Base-by-base conservation (phyloP, 2,888 invertebrate genomes). In the Hyposoter didymator region DNA sequence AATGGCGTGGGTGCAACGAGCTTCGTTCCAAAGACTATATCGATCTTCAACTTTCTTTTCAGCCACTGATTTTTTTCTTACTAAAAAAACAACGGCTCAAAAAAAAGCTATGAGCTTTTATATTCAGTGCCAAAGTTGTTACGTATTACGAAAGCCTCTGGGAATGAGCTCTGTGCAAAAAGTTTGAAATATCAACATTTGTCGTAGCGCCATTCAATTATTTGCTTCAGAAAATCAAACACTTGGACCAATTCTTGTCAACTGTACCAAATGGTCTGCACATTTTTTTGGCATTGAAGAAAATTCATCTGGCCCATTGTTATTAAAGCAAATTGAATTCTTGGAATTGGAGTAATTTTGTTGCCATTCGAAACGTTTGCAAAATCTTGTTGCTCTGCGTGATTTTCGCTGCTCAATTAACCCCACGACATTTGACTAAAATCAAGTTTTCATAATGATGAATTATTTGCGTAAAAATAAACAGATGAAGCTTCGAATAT, bases 11-110 rank as follows among this genome's bases (percentile, higher is more conserved):
- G 89, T 89, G 90, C 89, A 91, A 91, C 90, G 90, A 90, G 89
- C 89, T 89, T 89, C 67, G 3, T 39, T 88, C 90, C 89, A 90
- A 92, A 91, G 90, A 90, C 90, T 89, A 90, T 91, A 92, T 92
- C 89, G 91, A 92, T 93, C 91, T 91, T 89, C n/a, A 19, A 89
- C 87, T 87, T 74, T 74, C 78, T 83, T 87, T 86, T 73, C 82
- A 84, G 87, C 87, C 86, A 87, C 76, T 79, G 78, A 82, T 82
- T 78, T 43, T 28, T 35, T 62, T 5, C 1, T 35, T 17, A 14
- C 17, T 52, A 6, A 49, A 52, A 52, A 66, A 49, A 5, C n/a
- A 19, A 49, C 35, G 10, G 7, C 14, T 22, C n/a, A 19, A n/a
- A 22, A 43, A 35, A 39, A 73, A 22, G 28, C 52, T 59, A 59